phyloP scores from a whole-genome alignment of 1,140 invertebrate genomes.

The Drosophila saltans region DNA sequence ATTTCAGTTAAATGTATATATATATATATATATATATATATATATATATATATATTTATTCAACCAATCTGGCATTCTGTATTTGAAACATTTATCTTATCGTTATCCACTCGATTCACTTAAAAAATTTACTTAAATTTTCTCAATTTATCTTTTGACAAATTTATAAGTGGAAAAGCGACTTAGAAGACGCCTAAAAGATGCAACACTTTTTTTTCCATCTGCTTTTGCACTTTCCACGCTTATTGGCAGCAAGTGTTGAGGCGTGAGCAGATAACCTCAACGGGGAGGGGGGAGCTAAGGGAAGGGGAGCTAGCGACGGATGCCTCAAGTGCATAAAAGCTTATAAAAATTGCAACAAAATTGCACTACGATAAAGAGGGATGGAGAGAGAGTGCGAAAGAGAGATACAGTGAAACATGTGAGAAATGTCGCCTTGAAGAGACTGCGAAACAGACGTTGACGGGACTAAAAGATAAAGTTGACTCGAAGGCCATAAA shows the following conservation, averaged over 20 bases:
- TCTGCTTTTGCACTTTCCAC: conserved; percentile 5
- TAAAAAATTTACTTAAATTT: conserved; percentile 36
- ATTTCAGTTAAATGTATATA: neutral
- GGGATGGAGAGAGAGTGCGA: neutral
- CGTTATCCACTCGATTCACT: conserved; percentile 10
- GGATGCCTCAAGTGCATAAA: conserved; percentile 54
- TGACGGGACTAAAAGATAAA: conserved; percentile 63
- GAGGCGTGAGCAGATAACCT: conserved; percentile 24
- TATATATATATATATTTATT: neutral
- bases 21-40: neutral
- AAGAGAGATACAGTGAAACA: conserved; percentile 26
- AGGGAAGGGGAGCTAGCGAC: neutral
- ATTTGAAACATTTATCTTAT: neutral
- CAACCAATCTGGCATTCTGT: conserved; percentile 1
- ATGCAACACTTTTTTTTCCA: conserved; percentile 49
- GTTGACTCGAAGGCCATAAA: conserved; percentile 68
- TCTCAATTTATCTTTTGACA: conserved; percentile 60
- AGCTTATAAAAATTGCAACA: conserved; percentile 72
- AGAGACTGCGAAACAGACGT: conserved; percentile 68
- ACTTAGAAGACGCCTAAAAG: conserved; percentile 38
- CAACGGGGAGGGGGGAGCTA: neutral
- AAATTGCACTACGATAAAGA: conserved; percentile 49
- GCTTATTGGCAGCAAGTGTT: conserved; percentile 52
- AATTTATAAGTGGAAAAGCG: conserved; percentile 54
- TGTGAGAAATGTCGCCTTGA: conserved; percentile 50